Evolutionary conservation across 1,140 invertebrate species (phyloP).

Genomic region (Acromyrmex heyeri): DNA sequence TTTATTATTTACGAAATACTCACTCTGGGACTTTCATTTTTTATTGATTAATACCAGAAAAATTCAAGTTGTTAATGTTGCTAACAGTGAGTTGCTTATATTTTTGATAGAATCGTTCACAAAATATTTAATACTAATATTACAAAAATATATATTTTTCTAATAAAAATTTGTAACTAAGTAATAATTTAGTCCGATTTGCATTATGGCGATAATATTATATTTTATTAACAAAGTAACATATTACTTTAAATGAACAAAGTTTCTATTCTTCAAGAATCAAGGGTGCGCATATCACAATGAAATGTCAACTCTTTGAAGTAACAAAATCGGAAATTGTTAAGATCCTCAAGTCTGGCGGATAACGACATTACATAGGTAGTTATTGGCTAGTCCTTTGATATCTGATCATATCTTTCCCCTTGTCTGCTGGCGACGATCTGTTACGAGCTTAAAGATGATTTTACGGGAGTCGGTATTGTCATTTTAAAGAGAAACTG

Average conservation of each 20-base stretch:
- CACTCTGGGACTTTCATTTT: neutral
- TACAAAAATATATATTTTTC: neutral
- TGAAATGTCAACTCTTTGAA: neutral
- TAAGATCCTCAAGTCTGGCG: slow-evolving; percentile 4
- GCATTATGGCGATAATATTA: neutral
- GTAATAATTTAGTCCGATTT: neutral
- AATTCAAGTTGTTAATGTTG: neutral
- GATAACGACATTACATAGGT: slow-evolving; percentile 44
- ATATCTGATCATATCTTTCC: slow-evolving; percentile 44
- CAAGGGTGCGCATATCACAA: neutral
- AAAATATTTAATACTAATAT: slow-evolving; percentile 2
- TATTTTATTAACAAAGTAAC: neutral
- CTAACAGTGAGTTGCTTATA: neutral
- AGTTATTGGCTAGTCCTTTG: slow-evolving; percentile 53
- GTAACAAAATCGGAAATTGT: neutral
- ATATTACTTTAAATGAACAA: neutral
- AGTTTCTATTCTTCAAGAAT: neutral
- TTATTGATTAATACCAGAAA: neutral
- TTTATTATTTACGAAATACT: slow-evolving; percentile 51
- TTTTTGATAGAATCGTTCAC: neutral
- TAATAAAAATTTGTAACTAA: neutral
- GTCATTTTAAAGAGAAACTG: neutral
- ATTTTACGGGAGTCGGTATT: neutral
- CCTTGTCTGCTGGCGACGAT: neutral
- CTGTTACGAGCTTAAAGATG: slow-evolving; percentile 1